Conservation (phyloP, 2,888 invertebrate species). For the Cybosia mesomella region DNA sequence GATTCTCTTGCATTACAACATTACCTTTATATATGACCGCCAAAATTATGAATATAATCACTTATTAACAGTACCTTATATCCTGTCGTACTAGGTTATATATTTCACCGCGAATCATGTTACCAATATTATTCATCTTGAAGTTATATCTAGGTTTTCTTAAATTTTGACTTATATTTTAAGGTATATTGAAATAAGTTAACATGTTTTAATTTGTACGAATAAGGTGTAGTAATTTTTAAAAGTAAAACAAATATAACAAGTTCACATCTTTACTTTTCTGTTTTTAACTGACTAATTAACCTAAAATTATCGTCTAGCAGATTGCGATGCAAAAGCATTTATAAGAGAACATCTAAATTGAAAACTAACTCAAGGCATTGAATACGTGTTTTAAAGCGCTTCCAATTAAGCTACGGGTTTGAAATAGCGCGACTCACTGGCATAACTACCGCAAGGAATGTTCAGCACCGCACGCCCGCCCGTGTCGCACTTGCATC, state of each 20-base stretch:
- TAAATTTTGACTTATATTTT: no score
- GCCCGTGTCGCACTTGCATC: conserved; percentile 26
- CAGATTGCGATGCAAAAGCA: conserved; percentile 37
- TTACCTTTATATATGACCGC: no score
- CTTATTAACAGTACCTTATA: no score
- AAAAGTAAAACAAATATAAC: neutral
- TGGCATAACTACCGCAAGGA: conserved; percentile 37
- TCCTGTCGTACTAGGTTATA: no score
- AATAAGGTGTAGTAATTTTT: neutral
- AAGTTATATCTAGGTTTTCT: no score
- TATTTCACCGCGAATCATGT: no score
- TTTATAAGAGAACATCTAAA: conserved; percentile 56
- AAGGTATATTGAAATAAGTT: neutral
- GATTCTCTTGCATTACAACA: no score
- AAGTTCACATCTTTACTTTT: neutral
- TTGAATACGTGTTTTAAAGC: conserved; percentile 65
- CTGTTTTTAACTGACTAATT: conserved; percentile 22
- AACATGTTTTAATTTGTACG: neutral
- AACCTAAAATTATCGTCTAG: conserved; percentile 19
- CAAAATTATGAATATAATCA: no score
- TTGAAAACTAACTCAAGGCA: conserved; percentile 62
- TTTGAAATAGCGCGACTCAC: conserved; percentile 58
- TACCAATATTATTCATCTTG: no score
- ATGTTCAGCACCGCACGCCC: conserved; percentile 24
- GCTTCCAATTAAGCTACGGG: conserved; percentile 66